Evolutionary conservation across 1,140 invertebrate genomes (phyloP), one percentile per base, ranked within the genome.

Genomic region (Papilio aristodemus): DNA sequence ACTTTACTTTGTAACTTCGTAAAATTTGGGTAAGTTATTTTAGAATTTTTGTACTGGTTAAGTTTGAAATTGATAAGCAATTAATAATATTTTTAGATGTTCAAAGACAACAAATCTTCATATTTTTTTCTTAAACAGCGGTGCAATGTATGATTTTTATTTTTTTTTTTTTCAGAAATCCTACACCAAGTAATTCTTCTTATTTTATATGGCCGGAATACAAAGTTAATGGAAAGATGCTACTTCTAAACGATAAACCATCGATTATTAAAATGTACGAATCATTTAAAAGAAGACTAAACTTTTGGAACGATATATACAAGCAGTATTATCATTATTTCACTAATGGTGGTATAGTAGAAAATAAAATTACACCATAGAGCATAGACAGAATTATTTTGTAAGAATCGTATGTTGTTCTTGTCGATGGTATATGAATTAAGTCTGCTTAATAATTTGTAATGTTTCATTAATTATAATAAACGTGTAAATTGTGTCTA

Each of bases 251-350:
- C 13, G 71, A 73, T 39, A 59, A 66, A 1, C 74, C 74, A 9
- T 50, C 41, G 13, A 4, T 46, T 22, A 66, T 62, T 62, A 6
- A 60, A 38, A 72, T 39, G 22, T 67, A 69, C 14, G 25, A 14
- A 2, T 4, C 27, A 9, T 27, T 46, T 66, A 46, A 46, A 19
- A 50, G 8, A 50, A 66, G 63, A 32, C n/a, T 72, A 19, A 36
- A 72, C 6, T 78, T 76, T 62, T 78, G 77, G 77, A 17, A 69
- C 6, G 14, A 73, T 8, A 68, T 72, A 0, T 78, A 76, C 67
- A 46, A 72, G 4, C 32, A 74, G 11, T 78, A 73, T 66, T 14
- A 59, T 63, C 10, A 68, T 32, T 73, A 70, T 66, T 14, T 73
- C 22, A 7, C 9, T 22, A 54, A 64, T 10, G 71, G 64, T 19